These are phyloP conservation scores for Orchesella cincta DNA, from an alignment of 1,140 invertebrate species.

Conservation along the genomic window DNA sequence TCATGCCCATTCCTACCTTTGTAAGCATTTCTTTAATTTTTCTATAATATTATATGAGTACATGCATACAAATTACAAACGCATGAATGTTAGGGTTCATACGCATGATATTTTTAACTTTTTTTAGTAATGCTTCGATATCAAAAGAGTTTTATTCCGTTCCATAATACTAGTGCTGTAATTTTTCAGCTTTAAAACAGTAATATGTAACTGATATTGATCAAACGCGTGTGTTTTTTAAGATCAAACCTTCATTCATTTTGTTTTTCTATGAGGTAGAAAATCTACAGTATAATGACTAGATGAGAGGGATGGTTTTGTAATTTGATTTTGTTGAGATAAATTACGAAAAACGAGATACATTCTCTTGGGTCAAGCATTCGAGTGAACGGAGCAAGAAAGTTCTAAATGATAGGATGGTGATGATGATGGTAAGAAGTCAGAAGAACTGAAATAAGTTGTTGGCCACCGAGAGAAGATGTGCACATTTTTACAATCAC, in stretches of 20 bases:
- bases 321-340: slow-evolving; percentile 5
- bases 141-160: not conserved
- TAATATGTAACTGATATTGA: not conserved
- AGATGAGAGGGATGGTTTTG: not conserved
- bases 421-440: not conserved
- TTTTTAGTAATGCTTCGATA: not conserved
- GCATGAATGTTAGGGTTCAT: too few relatives aligned
- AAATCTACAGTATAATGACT: not conserved
- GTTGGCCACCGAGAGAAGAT: slow-evolving; percentile 6
- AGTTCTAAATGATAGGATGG: not conserved
- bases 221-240: not conserved
- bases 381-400: not conserved
- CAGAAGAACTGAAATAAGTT: not conserved
- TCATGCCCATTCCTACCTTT: slow-evolving; percentile 63
- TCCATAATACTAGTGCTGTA: not conserved
- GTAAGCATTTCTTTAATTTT: slow-evolving; percentile 61
- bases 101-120: not conserved
- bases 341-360: not conserved
- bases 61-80: too few relatives aligned
- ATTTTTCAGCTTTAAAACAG: too few relatives aligned
- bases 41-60: not conserved
- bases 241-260: not conserved
- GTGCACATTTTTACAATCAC: not conserved
- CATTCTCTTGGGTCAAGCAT: slow-evolving; percentile 5
- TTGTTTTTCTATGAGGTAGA: not conserved